Conservation (phyloP, 2,797 vertebrate species). For the Coreius guichenoti region DNA sequence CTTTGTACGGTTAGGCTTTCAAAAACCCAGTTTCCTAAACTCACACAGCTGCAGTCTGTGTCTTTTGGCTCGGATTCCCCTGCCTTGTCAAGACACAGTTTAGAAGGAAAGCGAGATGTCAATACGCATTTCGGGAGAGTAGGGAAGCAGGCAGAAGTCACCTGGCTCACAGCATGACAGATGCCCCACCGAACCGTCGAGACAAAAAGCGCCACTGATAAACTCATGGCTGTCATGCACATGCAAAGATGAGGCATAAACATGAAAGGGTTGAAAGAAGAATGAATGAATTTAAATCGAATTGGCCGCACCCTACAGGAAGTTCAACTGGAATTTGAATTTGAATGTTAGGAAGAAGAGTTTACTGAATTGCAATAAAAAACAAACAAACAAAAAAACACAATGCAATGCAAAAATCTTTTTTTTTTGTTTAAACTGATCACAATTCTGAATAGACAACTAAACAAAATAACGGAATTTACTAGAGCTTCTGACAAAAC, state of each 20-base stretch:
- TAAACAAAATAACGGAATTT: too few species aligned
- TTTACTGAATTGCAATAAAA: neutral
- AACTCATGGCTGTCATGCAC: conserved; percentile 42
- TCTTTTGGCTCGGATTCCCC: conserved; percentile 57
- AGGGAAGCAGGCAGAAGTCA: conserved; percentile 53
- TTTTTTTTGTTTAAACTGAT: too few species aligned
- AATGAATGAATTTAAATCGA: neutral
- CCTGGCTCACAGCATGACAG: conserved; percentile 54
- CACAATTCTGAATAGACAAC: too few species aligned
- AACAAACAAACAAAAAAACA: neutral
- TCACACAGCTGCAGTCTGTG: conserved; percentile 36
- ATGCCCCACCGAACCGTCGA: neutral
- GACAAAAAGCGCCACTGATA: conserved; percentile 36
- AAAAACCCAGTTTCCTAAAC: conserved; percentile 50
- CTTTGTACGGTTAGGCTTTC: conserved; percentile 38
- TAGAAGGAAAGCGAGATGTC: conserved; percentile 76
- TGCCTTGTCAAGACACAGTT: conserved; percentile 66
- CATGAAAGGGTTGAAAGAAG: neutral
- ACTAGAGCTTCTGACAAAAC: too few species aligned
- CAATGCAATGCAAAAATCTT: too few species aligned
- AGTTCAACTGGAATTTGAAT: neutral
- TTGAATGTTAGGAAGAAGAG: neutral
- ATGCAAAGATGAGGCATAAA: conserved; percentile 21
- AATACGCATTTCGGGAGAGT: conserved; percentile 74
- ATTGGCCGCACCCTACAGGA: neutral